Conservation (phyloP, 2,888 invertebrate species). For the Lasioglossum zephyrum region DNA sequence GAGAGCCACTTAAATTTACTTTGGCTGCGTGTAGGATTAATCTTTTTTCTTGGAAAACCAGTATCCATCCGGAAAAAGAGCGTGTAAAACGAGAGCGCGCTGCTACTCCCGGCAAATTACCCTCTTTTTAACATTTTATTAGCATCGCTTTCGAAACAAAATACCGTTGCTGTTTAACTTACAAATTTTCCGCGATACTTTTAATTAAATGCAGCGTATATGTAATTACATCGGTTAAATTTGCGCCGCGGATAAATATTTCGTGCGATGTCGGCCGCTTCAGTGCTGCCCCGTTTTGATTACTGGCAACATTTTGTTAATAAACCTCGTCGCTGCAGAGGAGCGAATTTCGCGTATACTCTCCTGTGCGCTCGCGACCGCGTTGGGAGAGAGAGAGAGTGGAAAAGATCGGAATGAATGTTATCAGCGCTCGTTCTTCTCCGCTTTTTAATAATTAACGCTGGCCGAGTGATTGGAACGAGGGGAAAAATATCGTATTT, state of each 20-base stretch:
- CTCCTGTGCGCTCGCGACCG: neutral
- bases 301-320: conserved; percentile 38
- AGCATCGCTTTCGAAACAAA: neutral
- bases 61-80: neutral
- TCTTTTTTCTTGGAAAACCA: neutral
- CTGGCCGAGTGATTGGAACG: conserved; percentile 23
- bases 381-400: neutral
- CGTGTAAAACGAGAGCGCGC: neutral
- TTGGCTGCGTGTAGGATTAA: neutral
- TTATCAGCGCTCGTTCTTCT: conserved; percentile 32
- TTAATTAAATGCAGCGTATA: conserved; percentile 10
- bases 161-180: neutral
- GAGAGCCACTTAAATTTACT: neutral
- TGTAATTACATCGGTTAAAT: conserved; percentile 9
- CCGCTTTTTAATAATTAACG: conserved; percentile 53
- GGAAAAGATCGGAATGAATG: neutral
- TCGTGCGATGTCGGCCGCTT: conserved; percentile 13
- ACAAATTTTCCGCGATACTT: neutral
- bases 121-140: neutral
- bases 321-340: conserved; percentile 29
- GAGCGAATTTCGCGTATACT: neutral
- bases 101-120: neutral
- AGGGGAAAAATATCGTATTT: conserved; percentile 31
- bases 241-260: conserved; percentile 31
- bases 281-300: conserved; percentile 22